phyloP scores from a whole-genome alignment of 2,113 vertebrate genomes.

The Salvelinus fontinalis region DNA sequence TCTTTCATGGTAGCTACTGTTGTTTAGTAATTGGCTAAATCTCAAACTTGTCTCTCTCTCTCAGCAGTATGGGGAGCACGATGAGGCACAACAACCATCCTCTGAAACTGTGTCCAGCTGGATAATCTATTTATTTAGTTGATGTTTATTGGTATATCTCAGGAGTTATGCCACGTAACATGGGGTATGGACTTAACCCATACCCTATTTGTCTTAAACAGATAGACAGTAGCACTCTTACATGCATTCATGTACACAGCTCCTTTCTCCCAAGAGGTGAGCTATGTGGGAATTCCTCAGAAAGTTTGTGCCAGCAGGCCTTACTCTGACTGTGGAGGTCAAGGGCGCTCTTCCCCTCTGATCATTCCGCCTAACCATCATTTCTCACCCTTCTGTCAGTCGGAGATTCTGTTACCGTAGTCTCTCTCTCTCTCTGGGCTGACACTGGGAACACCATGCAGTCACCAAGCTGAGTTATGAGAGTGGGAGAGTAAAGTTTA shows the following conservation, averaged over 20 bases:
- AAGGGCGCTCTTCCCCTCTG: slow-evolving; percentile 41
- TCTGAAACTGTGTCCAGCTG: neutral
- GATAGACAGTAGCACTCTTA: no score
- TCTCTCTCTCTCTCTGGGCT: neutral
- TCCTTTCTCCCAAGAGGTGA: slow-evolving; percentile 43
- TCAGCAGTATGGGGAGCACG: neutral
- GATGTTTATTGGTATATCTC: neutral
- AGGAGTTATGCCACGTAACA: neutral
- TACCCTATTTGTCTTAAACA: no score
- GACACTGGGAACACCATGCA: neutral
- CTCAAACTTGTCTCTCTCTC: neutral
- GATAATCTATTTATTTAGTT: neutral
- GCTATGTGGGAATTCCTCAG: neutral
- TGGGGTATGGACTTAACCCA: neutral
- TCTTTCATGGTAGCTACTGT: no score
- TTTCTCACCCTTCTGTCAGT: slow-evolving; percentile 54
- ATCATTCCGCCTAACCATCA: neutral
- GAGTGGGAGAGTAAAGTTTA: neutral
- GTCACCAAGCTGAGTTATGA: neutral
- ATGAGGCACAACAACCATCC: neutral
- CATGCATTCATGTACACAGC: slow-evolving; percentile 4
- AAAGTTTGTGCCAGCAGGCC: slow-evolving; percentile 4
- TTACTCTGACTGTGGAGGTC: slow-evolving; percentile 53
- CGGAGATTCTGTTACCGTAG: slow-evolving; percentile 49
- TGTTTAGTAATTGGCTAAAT: neutral